Evolutionary conservation across 2,113 vertebrate genomes (phyloP), one percentile per base, ranked within the genome.

Genomic region (Alethe castanea): DNA sequence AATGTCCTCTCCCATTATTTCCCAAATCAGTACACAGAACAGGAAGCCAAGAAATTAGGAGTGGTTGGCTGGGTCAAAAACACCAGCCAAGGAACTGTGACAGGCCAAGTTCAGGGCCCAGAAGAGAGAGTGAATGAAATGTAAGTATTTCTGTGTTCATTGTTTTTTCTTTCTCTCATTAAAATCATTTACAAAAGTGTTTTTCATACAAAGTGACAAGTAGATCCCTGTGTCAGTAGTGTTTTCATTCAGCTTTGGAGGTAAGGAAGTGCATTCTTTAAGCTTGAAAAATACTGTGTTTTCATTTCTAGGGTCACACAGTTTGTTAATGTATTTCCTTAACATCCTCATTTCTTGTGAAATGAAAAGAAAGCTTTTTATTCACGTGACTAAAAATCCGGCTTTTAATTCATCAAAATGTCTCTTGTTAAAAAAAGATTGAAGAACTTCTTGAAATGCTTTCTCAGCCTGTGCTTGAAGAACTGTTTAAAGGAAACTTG

Each of bases 1-100:
- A 97, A 18, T 95, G 61, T 94, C 40, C 17, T 79, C 77, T 70
- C 71, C 70, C 48, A 5, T 93, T 95, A 40, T 94, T 94, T 93
- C 81, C 90, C 77, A 89, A 92, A 97, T 72, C 97, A 99, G 99
- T 99, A 99, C 96, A 98, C 99, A 8, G 99, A 99, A 97, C 98
- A 91, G 61, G 97, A 99, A 97, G 99, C 98, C 17, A 98, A 96
- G 83, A 98, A 97, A 29, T 97, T 98, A 22, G 99, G 99, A 38
- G 97, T 99, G 94, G 98, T 98, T 59, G 99, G 99, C 96, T 99
- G 99, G 99, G 98, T 99, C 95, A 99, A 98, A 98, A 99, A 99
- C 78, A 99, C 99, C 78, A 94, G 95, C 50, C 69, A 98, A 42
- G 99, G 98, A 74, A 99, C 99, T 0, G 99, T 99, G 95, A 97